phyloP scores from a whole-genome alignment of 1,140 invertebrate genomes.

The Propsilocerus akamusi region DNA sequence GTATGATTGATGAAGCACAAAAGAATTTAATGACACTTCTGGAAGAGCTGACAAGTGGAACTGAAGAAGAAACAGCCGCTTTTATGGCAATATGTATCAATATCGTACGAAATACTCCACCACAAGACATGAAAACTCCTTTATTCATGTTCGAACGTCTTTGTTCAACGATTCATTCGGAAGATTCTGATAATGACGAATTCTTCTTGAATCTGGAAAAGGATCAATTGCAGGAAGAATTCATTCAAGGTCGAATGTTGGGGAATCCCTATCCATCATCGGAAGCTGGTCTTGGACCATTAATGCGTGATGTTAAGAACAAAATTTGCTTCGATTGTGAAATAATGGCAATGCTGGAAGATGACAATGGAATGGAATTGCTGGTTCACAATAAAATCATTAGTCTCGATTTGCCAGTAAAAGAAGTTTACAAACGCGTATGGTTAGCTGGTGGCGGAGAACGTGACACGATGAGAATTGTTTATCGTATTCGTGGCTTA shows the following conservation, averaged over 20 bases:
- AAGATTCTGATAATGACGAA: constrained; percentile 91
- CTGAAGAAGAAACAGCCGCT: constrained; percentile 86
- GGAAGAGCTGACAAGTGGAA: constrained; percentile 94
- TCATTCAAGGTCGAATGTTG: constrained; percentile 91
- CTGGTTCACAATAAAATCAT: constrained; percentile 99
- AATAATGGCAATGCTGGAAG: constrained; percentile 84
- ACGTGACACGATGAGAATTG: constrained; percentile 88
- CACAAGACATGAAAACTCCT: constrained; percentile 85
- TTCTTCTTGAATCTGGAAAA: constrained; percentile 95
- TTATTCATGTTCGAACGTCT: constrained; percentile 95
- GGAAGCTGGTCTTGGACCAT: constrained; percentile 81
- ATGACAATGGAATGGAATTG: constrained; percentile 97
- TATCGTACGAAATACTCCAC: constrained; percentile 82
- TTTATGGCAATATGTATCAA: constrained; percentile 96
- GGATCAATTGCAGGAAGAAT: constrained; percentile 97
- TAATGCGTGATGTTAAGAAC: constrained; percentile 97
- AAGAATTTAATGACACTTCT: constrained; percentile 85
- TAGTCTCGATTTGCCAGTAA: constrained; percentile 85
- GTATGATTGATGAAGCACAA: constrained; percentile 91
- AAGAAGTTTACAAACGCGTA: constrained; percentile 76
- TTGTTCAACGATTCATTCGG: constrained; percentile 93
- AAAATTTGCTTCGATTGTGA: constrained; percentile 97
- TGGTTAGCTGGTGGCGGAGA: constrained; percentile 77
- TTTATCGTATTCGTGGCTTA: constrained; percentile 95
- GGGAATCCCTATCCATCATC: constrained; percentile 93